These are phyloP conservation scores for Manacus vitellinus DNA, from an alignment of 2,113 vertebrate species.

Conservation along the genomic window DNA sequence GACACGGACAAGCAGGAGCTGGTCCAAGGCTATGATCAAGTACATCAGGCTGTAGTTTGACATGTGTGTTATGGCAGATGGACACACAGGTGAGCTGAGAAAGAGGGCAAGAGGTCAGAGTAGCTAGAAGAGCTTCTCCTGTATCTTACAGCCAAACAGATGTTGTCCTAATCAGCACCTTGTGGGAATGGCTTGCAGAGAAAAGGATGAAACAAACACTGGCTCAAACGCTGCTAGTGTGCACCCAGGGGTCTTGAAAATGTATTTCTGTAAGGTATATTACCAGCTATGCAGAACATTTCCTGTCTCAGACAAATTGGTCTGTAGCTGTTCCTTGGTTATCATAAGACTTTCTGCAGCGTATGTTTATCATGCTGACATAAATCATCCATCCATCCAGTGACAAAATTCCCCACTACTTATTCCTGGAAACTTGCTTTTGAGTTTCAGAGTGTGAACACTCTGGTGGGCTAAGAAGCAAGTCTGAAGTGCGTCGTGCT, in stretches of 20 bases:
- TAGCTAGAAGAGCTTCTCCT: neutral
- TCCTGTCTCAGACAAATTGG: neutral
- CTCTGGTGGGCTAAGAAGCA: neutral
- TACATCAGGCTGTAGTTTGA: neutral
- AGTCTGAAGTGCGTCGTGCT: neutral
- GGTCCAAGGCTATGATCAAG: neutral
- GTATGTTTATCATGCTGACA: neutral
- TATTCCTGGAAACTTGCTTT: neutral
- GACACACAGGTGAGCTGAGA: neutral
- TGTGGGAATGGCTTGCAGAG: neutral
- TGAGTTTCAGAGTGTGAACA: neutral
- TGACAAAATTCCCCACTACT: neutral
- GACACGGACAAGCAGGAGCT: neutral
- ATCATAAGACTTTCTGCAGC: neutral
- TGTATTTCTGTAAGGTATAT: neutral
- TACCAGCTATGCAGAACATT: neutral
- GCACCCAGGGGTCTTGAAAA: neutral
- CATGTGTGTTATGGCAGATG: neutral
- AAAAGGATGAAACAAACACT: neutral
- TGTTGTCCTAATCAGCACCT: neutral
- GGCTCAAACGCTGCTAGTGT: neutral
- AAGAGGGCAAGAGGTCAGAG: neutral
- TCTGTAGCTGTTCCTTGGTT: neutral
- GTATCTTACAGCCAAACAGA: neutral
- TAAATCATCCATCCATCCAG: neutral